Evolutionary conservation across 1,140 invertebrate species (phyloP).

Genomic region (Pseudomyrmex pallidus): DNA sequence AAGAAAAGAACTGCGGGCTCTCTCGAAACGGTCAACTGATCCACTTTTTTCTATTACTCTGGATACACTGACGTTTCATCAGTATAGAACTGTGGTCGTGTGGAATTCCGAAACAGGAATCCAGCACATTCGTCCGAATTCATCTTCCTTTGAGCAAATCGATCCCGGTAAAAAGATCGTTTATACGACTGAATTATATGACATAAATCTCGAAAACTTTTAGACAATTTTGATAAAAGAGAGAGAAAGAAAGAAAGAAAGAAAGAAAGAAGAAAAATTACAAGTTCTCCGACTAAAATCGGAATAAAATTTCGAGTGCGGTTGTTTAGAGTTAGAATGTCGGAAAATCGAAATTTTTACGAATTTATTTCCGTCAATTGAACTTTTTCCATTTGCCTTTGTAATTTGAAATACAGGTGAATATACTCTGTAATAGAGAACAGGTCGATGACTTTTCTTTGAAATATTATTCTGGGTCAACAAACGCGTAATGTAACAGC

Average conservation of each 20-base stretch:
- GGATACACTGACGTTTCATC: slow-evolving; percentile 46
- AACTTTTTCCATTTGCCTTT: not conserved
- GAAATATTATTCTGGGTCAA: slow-evolving; percentile 49
- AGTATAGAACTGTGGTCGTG: slow-evolving; percentile 25
- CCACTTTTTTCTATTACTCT: slow-evolving; percentile 23
- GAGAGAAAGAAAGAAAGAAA: not conserved
- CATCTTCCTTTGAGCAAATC: slow-evolving; percentile 45
- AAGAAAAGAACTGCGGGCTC: slow-evolving; percentile 29
- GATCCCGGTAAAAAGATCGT: slow-evolving; percentile 26
- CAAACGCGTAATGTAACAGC: slow-evolving; percentile 49
- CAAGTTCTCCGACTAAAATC: slow-evolving; percentile 18
- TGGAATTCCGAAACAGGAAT: slow-evolving; percentile 19
- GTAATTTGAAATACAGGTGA: not conserved
- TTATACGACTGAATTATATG: slow-evolving; percentile 37
- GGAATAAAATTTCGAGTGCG: not conserved
- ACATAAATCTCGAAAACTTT: slow-evolving; percentile 35
- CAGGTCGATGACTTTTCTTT: slow-evolving; percentile 15
- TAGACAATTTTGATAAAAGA: slow-evolving; percentile 10
- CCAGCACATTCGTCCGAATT: slow-evolving; percentile 52
- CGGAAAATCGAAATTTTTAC: slow-evolving; percentile 9
- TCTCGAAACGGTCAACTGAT: slow-evolving; percentile 63
- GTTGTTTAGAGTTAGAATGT: not conserved
- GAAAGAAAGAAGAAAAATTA: not conserved
- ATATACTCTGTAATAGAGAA: slow-evolving; percentile 1
- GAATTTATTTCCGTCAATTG: no score